Evolutionary conservation across 1,140 invertebrate genomes (phyloP).

Genomic region (Luehdorfia chinensis): DNA sequence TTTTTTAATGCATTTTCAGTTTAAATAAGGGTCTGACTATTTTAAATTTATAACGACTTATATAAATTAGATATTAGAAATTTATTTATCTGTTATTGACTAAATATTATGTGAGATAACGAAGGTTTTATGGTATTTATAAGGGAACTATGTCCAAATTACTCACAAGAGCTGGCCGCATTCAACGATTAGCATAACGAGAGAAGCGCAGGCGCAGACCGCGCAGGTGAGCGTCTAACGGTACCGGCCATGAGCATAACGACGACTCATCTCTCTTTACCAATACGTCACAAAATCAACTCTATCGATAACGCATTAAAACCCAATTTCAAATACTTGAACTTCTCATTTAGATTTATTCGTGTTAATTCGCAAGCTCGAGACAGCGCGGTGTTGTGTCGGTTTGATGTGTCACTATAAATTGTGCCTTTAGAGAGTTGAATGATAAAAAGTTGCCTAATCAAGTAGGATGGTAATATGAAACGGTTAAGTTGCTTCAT

Average conservation of each 20-base stretch:
- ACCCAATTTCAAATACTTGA: conserved; percentile 29
- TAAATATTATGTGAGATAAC: too few species aligned
- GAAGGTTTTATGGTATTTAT: too few species aligned
- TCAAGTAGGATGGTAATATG: conserved; percentile 3
- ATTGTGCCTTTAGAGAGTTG: conserved; percentile 51
- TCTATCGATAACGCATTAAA: conserved; percentile 36
- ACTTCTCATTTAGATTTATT: conserved; percentile 39
- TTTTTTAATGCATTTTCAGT: too few species aligned
- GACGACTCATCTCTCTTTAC: conserved; percentile 48
- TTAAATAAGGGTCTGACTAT: too few species aligned
- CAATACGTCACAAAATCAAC: conserved; percentile 41
- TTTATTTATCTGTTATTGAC: too few species aligned
- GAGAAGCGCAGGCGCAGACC: conserved; percentile 68
- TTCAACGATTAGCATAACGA: conserved; percentile 69
- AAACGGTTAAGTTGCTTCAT: too few species aligned
- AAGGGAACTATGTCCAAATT: conserved; percentile 3
- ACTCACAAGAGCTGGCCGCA: conserved; percentile 37
- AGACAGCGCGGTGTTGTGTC: conserved; percentile 54
- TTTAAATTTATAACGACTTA: too few species aligned
- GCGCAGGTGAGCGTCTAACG: conserved; percentile 71
- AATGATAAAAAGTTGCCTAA: conserved; percentile 40
- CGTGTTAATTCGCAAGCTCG: conserved; percentile 40
- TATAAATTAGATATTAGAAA: too few species aligned
- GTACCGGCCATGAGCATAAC: too few species aligned
- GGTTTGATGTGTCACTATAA: conserved; percentile 56